Percentiles rank a stretch among this genome's conserved stretches.
Conservation (phyloP, 2,113 vertebrate species). For the Heterotilapia buettikoferi region DNA sequence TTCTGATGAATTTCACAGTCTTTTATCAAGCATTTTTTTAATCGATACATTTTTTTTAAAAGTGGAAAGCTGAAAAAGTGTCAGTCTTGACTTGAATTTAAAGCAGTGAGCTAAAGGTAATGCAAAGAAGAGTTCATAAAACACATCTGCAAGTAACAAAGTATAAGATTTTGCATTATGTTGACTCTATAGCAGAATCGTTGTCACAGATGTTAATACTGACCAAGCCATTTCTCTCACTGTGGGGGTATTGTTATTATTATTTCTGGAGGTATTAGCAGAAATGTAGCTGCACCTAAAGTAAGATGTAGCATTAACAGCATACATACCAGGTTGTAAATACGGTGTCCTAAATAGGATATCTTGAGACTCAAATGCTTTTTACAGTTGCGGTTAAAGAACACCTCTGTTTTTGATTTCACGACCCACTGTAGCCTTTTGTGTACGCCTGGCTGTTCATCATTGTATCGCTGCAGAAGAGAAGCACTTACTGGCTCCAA, state of each 20-base stretch:
- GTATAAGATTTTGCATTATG: not conserved
- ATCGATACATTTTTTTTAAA: not conserved
- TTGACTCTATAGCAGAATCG: not conserved
- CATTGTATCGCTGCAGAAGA: not conserved
- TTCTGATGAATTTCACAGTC: not conserved
- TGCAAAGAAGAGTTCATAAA: not conserved
- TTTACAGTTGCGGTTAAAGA: not conserved
- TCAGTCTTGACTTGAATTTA: not conserved
- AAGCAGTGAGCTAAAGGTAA: not conserved
- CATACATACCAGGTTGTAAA: not conserved
- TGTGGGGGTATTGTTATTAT: not conserved
- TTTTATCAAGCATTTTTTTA: not conserved
- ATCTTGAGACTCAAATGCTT: slow-evolving; percentile 6
- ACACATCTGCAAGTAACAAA: not conserved
- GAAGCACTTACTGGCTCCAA: not conserved
- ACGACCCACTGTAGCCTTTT: not conserved
- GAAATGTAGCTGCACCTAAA: not conserved
- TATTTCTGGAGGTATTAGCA: not conserved
- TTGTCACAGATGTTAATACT: not conserved
- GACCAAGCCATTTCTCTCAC: not conserved
- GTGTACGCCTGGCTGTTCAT: not conserved
- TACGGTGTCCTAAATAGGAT: not conserved
- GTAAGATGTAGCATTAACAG: not conserved
- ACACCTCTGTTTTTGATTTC: not conserved
- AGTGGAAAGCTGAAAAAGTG: not conserved